A percentile compares a stretch with the other conserved stretches of the same genome.
These are phyloP conservation scores for Argyrosomus regius DNA, from an alignment of 2,797 vertebrate genomes.

Conservation along the genomic window DNA sequence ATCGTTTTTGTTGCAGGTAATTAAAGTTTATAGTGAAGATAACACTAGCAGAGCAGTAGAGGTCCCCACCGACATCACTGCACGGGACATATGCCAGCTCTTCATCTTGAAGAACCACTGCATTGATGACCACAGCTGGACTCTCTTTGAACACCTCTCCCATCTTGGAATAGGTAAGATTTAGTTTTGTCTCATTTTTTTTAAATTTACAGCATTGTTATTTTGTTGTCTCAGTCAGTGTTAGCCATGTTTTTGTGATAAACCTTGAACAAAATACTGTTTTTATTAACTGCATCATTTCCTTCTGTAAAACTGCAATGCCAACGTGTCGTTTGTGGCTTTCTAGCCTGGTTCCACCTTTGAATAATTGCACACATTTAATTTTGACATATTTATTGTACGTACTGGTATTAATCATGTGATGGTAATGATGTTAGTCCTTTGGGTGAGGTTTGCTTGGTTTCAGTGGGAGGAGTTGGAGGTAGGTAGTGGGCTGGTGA, in stretches of 20 bases:
- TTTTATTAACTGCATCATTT: neutral
- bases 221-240: neutral
- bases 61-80: slow-evolving; percentile 93
- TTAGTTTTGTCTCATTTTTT: neutral
- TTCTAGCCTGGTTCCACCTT: neutral
- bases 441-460: slow-evolving; percentile 8
- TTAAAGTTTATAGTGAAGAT: slow-evolving; percentile 97
- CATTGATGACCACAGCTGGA: slow-evolving; percentile 97
- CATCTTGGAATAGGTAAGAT: slow-evolving; percentile 91
- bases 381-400: slow-evolving; percentile 6
- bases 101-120: slow-evolving; percentile 96
- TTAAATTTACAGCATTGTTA: neutral
- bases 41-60: slow-evolving; percentile 94
- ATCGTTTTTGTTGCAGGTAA: slow-evolving; percentile 87
- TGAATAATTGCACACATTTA: neutral
- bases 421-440: slow-evolving; percentile 18
- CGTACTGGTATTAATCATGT: slow-evolving; percentile 25
- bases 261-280: neutral
- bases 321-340: neutral
- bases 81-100: slow-evolving; percentile 94
- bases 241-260: neutral
- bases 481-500: neutral
- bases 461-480: slow-evolving; percentile 23
- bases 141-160: slow-evolving; percentile 92
- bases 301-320: neutral